phyloP scores from a whole-genome alignment of 2,797 vertebrate species.

The Sarcophilus harrisii region DNA sequence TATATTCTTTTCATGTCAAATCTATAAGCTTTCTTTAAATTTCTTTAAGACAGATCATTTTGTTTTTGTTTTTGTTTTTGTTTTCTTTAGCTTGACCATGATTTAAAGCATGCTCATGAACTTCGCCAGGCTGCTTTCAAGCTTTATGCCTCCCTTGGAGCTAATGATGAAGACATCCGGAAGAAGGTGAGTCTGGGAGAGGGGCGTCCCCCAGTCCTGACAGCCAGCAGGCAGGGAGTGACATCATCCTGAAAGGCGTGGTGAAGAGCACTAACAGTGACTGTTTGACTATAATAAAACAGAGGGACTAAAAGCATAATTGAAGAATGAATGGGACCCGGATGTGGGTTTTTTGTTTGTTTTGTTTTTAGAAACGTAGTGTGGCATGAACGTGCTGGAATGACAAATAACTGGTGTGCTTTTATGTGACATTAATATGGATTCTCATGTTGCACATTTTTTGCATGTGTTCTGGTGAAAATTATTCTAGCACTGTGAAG shows the following conservation, averaged over 20 bases:
- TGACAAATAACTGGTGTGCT: constrained; percentile 76
- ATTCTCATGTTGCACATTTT: constrained; percentile 71
- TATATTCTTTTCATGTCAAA: constrained; percentile 8
- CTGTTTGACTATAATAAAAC: constrained; percentile 82
- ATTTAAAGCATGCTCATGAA: constrained; percentile 98
- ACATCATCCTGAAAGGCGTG: constrained; percentile 73
- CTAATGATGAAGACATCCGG: constrained; percentile 99
- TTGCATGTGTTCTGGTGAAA: constrained; percentile 78
- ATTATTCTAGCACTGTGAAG: constrained; percentile 79
- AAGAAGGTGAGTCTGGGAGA: constrained; percentile 92
- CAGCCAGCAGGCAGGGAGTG: constrained; percentile 73
- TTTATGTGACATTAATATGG: constrained; percentile 60
- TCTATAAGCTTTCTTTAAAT: constrained; percentile 35
- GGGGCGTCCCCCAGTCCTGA: constrained; percentile 78
- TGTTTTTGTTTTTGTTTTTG: constrained; percentile 39
- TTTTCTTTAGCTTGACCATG: constrained; percentile 93
- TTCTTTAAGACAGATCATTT: constrained; percentile 62
- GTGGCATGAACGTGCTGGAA: constrained; percentile 62
- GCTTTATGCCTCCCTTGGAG: constrained; percentile 97
- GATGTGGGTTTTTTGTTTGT: constrained; percentile 67
- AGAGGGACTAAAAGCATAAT: constrained; percentile 82
- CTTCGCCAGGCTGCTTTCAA: constrained; percentile 99
- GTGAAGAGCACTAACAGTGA: constrained; percentile 84
- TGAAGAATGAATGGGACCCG: constrained; percentile 83
- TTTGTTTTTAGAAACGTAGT: constrained; percentile 80